phyloP scores from a whole-genome alignment of 2,113 vertebrate species.

The zebrafish (Danio rerio) region GRCz12tu NC_133185.1:30414501-30415000 shows the following conservation, averaged over 20 bases:
- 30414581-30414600: neutral
- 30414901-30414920: neutral
- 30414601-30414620: conserved; percentile 5
- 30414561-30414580: neutral
- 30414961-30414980: neutral
- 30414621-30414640: conserved; percentile 18
- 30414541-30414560: neutral
- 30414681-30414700: neutral
- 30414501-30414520: neutral
- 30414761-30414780: conserved; percentile 34
- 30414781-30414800: conserved; percentile 9
- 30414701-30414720: neutral
- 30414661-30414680: neutral
- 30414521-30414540: neutral
- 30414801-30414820: neutral
- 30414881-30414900: neutral
- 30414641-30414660: conserved; percentile 10
- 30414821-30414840: conserved; percentile 41
- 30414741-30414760: conserved; percentile 35
- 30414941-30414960: neutral
- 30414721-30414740: conserved; percentile 9
- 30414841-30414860: neutral
- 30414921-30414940: neutral
- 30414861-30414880: neutral
- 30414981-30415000: neutral